Base-by-base conservation (phyloP, 1,140 invertebrate species). In the Magallana angulata region DNA sequence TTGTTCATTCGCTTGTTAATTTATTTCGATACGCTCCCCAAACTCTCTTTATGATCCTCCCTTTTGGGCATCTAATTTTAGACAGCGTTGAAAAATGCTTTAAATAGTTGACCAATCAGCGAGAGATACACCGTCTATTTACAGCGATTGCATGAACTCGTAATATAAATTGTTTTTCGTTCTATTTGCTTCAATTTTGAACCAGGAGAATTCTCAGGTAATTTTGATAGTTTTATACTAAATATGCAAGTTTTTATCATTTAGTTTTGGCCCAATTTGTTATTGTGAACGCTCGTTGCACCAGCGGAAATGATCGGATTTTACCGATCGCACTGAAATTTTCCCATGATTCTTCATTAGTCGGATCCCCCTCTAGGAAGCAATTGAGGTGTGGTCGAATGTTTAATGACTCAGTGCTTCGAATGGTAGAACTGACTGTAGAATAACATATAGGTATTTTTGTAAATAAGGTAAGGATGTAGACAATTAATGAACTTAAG, bases 341-440 rank as follows among this genome's bases (percentile, higher is more conserved):
- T 82, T 82, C 81, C 81, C 81, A 82, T 82, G 18, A 82, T 82
- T 82, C 81, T 56, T 57, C 81, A 82, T 57, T 82, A 57, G 16
- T 24, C n/a, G 12, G 18, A 82, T 82, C 81, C 81, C 81, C 81
- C 81, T 57, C 81, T 82, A 82, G 57, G 57, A 58, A 82, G 81
- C 81, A 82, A 82, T 82, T 82, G 81, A 82, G 81, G 81, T 82
- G 81, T 82, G 81, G 81, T 82, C 81, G 81, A 82, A 82, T 82
- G 57, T 82, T 58, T 57, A 82, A 57, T 82, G 81, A 82, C 57
- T 82, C 81, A 82, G 81, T 82, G 81, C 68, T 76, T 36, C 68
- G 68, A 82, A 82, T 82, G 81, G 81, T 82, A 57, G 81, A 48
- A 57, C 57, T 82, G 36, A 30, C 48, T 57, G 36, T 58, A 82